Evolutionary conservation across 2,113 vertebrate species (phyloP), one percentile per base, ranked within the genome.

Genomic region (Limanda limanda): DNA sequence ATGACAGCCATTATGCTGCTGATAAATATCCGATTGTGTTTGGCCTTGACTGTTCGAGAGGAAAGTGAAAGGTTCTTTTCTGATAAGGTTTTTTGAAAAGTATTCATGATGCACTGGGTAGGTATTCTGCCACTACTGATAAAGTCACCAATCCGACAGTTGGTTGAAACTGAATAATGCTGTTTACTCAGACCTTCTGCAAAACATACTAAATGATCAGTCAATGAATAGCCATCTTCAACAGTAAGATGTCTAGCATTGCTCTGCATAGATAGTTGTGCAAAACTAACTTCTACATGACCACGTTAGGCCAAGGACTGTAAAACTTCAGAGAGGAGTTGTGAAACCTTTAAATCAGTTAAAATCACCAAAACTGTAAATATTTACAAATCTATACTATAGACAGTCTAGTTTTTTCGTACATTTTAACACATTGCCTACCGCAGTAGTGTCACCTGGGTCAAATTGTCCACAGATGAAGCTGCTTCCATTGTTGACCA

Each of bases 31-130:
- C 48, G 55, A 77, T 47, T 4, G 24, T 12, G 17, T 42, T 66
- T 35, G 65, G 78, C 76, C 55, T 76, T 70, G 73, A 82, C 79
- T 84, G 73, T 87, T 89, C n/a, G 42, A 17, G 24, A 63, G 40
- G 25, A 80, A 78, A 85, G 37, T 40, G 6, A 72, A 18, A 10
- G 42, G 14, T 65, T 17, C 12, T 35, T 55, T 66, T 71, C 37
- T 68, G 17, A 17, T 3, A 23, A 65, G 42, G 11, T 66, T 42
- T 48, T 76, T 59, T 55, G 7, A 62, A 59, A 82, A 64, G 70
- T 47, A 21, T 11, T 59, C 6, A 18, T 23, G 5, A 52, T 48
- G 2, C 42, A 27, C 3, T 45, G n/a, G n/a, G 81, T 60, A 58
- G 24, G 51, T 79, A 56, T 48, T 51, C 3, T 45, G 21, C 21